Percentiles rank a stretch among this genome's conserved stretches.
phyloP scores from a whole-genome alignment of 92 coral and sea anemone genomes.

The Epizoanthus illoricatus region DNA sequence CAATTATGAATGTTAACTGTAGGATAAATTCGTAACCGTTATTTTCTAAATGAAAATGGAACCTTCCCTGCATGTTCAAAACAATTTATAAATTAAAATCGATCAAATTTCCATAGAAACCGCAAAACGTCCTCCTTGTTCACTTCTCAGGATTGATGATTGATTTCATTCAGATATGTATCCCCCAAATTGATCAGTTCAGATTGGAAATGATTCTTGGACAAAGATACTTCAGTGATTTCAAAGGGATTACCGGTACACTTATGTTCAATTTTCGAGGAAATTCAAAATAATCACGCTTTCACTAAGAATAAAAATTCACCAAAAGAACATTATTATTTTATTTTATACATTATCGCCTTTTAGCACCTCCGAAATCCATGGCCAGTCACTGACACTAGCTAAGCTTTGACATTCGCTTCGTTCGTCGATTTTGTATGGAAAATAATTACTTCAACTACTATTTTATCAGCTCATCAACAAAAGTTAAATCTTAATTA shows the following conservation, averaged over 20 bases:
- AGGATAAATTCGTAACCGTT: background rate
- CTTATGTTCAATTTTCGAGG: no score
- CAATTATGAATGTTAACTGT: no score
- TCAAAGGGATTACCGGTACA: no score
- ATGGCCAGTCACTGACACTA: background rate
- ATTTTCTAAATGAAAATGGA: background rate
- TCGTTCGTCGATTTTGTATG: background rate
- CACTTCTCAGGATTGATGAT: background rate
- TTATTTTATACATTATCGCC: no score
- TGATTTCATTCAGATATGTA: background rate
- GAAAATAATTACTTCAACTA: background rate
- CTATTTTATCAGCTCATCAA: background rate
- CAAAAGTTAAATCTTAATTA: background rate
- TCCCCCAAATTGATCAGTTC: background rate
- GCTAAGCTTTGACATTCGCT: background rate
- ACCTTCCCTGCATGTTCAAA: background rate
- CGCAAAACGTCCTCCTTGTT: background rate
- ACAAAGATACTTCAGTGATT: no score
- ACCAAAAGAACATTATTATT: no score
- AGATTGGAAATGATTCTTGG: background rate
- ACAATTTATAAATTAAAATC: background rate
- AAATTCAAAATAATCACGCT: no score
- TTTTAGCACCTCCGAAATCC: background rate
- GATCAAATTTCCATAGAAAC: constrained; percentile 20
- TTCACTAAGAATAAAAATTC: no score